Conservation (phyloP, 2,797 vertebrate species). For the Dromococcyx pavoninus region DNA sequence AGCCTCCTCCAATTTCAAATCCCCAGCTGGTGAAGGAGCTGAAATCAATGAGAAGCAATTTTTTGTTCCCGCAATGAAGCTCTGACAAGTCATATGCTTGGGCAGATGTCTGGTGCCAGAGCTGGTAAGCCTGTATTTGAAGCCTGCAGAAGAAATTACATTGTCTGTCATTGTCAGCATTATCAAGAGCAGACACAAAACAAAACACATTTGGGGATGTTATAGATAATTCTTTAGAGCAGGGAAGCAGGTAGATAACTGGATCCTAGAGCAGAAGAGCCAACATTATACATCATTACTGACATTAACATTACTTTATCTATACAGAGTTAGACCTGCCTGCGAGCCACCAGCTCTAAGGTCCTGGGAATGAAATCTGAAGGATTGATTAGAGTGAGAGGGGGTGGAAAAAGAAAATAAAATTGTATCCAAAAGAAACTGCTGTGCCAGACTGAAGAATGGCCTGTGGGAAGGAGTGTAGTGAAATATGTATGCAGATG, state of each 20-base stretch:
- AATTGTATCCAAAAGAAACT: background rate
- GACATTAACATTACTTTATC: background rate
- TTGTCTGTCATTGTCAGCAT: conserved; percentile 25
- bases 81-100: background rate
- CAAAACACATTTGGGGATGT: background rate
- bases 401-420: background rate
- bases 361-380: background rate
- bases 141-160: conserved; percentile 5
- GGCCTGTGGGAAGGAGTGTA: background rate
- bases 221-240: background rate
- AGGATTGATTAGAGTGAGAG: background rate
- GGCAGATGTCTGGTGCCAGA: background rate
- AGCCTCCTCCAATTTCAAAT: background rate
- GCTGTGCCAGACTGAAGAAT: background rate
- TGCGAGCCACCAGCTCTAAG: background rate
- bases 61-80: background rate
- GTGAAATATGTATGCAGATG: background rate
- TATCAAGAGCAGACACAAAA: conserved; percentile 12
- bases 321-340: background rate
- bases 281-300: background rate
- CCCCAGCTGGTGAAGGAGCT: background rate
- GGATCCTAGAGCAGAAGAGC: background rate
- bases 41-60: background rate
- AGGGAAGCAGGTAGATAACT: background rate
- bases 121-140: background rate